Evolutionary conservation across 2,797 vertebrate species (phyloP).

Genomic region (Triplophysa yarkandensis): DNA sequence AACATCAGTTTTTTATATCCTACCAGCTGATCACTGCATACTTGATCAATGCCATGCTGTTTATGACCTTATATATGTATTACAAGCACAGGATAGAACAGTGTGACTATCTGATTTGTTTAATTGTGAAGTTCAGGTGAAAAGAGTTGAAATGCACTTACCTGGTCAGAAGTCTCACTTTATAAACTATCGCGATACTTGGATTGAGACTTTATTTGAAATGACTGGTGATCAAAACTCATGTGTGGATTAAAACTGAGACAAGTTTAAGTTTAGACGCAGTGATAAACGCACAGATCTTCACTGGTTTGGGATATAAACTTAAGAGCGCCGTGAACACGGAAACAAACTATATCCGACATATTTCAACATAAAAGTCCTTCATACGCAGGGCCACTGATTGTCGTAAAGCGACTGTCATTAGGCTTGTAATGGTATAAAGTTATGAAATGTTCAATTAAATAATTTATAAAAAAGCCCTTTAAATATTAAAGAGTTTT

Average conservation of each 20-base stretch:
- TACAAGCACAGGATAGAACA: too few species aligned
- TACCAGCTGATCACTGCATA: too few species aligned
- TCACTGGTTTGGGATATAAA: constrained; percentile 7
- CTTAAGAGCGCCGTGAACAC: constrained; percentile 1
- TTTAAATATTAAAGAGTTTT: too few species aligned
- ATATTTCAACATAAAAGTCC: constrained; percentile 17
- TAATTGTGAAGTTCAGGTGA: background rate
- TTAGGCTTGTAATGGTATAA: too few species aligned
- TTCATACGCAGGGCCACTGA: too few species aligned
- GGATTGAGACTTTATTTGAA: background rate
- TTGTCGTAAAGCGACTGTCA: too few species aligned
- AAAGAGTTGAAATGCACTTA: constrained; percentile 19
- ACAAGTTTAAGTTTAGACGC: background rate
- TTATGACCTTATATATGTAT: too few species aligned
- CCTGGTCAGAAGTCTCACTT: constrained; percentile 2
- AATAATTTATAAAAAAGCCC: too few species aligned
- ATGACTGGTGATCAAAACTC: background rate
- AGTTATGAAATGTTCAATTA: too few species aligned
- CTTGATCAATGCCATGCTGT: too few species aligned
- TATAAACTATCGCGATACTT: background rate
- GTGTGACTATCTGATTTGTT: too few species aligned
- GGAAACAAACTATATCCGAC: background rate
- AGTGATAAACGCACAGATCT: background rate
- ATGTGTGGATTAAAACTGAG: background rate
- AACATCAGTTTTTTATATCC: background rate